A percentile compares a stretch with the other conserved stretches of the same genome.
These are phyloP conservation scores for Anabas testudineus DNA, from an alignment of 2,797 vertebrate species.

Conservation along the genomic window DNA sequence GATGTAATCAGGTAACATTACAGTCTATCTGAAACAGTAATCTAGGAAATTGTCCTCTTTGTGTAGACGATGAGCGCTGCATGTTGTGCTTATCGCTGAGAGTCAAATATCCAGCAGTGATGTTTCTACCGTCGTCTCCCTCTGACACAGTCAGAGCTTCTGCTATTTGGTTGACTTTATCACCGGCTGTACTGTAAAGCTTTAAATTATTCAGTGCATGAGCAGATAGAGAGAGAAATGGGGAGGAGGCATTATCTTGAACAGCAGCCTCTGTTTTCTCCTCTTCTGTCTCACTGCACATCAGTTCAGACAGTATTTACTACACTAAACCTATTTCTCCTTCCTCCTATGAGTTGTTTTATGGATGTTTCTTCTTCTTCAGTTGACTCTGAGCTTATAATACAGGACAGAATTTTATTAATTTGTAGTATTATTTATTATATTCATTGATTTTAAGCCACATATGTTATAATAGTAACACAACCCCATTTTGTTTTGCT, in stretches of 20 bases:
- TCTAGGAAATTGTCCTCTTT: conserved; percentile 48
- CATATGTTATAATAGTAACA: no score
- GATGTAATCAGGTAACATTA: conserved; percentile 41
- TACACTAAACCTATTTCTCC: conserved; percentile 50
- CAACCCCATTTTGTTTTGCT: no score
- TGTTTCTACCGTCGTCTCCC: conserved; percentile 48
- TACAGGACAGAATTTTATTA: background rate
- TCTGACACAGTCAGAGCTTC: conserved; percentile 53
- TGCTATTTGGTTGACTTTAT: conserved; percentile 67
- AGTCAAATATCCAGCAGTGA: conserved; percentile 56
- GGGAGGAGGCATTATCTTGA: conserved; percentile 55
- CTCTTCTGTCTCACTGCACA: conserved; percentile 65
- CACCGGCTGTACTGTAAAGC: conserved; percentile 69
- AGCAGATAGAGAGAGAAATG: conserved; percentile 52
- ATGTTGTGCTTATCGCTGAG: conserved; percentile 50
- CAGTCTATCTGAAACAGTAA: conserved; percentile 29
- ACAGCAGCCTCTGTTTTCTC: conserved; percentile 61
- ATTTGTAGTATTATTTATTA: no score
- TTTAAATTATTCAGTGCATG: conserved; percentile 75
- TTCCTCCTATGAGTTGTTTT: conserved; percentile 34
- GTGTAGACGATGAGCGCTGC: conserved; percentile 32
- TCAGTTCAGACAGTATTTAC: conserved; percentile 62
- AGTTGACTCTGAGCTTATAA: conserved; percentile 20
- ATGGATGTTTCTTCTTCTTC: conserved; percentile 1
- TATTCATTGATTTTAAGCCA: no score